phyloP scores from a whole-genome alignment of 2,113 vertebrate genomes.

The Calyptomena viridis region DNA sequence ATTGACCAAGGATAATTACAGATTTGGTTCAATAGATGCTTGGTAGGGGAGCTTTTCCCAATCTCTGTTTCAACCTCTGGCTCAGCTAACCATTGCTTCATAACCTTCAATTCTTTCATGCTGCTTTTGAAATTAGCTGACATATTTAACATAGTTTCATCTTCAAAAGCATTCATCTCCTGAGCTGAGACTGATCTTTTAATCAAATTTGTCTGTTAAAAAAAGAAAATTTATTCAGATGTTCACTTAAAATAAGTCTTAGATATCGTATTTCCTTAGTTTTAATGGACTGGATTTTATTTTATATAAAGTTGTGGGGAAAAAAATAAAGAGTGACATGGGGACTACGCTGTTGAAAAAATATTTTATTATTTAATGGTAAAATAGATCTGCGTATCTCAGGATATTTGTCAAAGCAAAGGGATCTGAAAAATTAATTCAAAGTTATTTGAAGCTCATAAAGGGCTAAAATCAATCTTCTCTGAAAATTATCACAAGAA shows the following conservation, averaged over 20 bases:
- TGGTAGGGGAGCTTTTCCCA: neutral
- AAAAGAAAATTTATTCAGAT: neutral
- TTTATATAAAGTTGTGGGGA: neutral
- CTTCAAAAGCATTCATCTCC: constrained; percentile 42
- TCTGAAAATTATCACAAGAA: neutral
- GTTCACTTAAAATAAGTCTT: constrained; percentile 14
- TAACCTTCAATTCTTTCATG: constrained; percentile 61
- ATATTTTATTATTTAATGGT: neutral
- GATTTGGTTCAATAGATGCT: neutral
- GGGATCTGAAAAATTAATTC: neutral
- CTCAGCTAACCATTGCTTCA: constrained; percentile 30
- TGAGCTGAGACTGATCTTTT: constrained; percentile 53
- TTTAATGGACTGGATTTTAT: neutral
- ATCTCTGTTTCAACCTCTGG: neutral
- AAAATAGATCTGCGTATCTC: neutral
- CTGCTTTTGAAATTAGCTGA: constrained; percentile 63
- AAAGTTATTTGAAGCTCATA: neutral
- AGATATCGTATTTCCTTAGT: neutral
- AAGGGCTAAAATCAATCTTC: neutral
- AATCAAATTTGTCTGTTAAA: neutral
- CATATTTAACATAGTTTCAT: neutral
- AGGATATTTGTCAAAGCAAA: neutral
- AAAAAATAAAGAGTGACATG: neutral
- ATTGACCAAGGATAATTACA: neutral
- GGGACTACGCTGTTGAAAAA: neutral